Percentiles rank a stretch among this genome's conserved stretches.
phyloP scores from a whole-genome alignment of 2,113 vertebrate species.

The Paedocypris sp. region DNA sequence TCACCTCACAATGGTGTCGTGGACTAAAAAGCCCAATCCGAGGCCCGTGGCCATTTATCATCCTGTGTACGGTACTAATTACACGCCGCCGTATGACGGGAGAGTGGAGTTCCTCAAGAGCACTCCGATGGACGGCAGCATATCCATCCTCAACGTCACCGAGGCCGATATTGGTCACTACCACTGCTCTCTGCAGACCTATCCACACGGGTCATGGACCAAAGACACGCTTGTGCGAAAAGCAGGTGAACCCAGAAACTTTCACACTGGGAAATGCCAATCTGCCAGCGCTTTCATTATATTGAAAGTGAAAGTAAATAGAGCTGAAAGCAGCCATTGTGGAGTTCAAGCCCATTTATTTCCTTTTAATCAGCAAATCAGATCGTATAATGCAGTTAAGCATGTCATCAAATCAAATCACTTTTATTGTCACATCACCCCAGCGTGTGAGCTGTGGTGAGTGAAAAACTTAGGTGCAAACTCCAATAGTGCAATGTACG shows the following conservation, averaged over 20 bases:
- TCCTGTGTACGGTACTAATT: slow-evolving; percentile 36
- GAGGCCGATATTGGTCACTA: slow-evolving; percentile 62
- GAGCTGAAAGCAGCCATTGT: no score
- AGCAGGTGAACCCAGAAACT: not conserved
- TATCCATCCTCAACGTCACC: slow-evolving; percentile 59
- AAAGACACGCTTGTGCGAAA: slow-evolving; percentile 53
- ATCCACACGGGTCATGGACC: slow-evolving; percentile 59
- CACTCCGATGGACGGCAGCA: slow-evolving; percentile 49
- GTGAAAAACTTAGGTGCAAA: no score
- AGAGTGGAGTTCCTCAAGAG: slow-evolving; percentile 59
- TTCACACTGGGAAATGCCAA: no score
- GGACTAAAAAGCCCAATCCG: slow-evolving; percentile 54
- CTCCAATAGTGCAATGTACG: no score
- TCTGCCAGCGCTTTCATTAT: no score
- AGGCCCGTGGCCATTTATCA: slow-evolving; percentile 56
- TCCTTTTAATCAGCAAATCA: no score
- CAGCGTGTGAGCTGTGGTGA: no score
- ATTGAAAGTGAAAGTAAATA: no score
- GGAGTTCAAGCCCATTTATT: no score
- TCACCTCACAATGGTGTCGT: slow-evolving; percentile 61
- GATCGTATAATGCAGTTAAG: no score
- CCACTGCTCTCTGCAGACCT: slow-evolving; percentile 59
- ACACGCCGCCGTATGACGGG: slow-evolving; percentile 40
- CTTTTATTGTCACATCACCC: no score
- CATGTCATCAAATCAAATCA: no score